Conservation (phyloP, 2,113 vertebrate genomes). For the Garra rufa region DNA sequence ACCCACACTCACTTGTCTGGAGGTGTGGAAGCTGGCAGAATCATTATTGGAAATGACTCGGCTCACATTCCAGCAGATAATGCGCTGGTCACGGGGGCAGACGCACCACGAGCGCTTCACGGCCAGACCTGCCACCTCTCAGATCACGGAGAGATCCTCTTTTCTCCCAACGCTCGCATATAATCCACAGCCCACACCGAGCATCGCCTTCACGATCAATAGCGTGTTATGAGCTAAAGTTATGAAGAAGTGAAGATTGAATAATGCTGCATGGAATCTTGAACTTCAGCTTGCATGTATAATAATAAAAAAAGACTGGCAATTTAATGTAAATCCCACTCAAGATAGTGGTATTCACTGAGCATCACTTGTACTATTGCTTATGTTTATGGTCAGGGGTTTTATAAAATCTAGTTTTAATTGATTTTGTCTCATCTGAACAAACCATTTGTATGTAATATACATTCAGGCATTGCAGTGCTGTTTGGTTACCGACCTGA, state of each 20-base stretch:
- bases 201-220: background rate
- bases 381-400: too few species aligned
- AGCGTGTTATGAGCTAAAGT: background rate
- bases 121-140: constrained; percentile 29
- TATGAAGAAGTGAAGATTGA: background rate
- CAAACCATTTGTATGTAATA: background rate
- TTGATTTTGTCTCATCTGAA: background rate
- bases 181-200: background rate
- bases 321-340: background rate
- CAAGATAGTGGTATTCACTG: background rate
- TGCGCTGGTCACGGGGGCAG: constrained; percentile 68
- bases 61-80: constrained; percentile 74
- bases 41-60: constrained; percentile 76
- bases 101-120: constrained; percentile 54
- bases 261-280: background rate
- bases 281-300: background rate
- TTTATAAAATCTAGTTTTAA: background rate
- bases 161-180: constrained; percentile 46
- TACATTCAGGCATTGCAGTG: background rate
- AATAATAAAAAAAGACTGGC: background rate
- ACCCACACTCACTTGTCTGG: constrained; percentile 76
- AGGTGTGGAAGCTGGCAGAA: constrained; percentile 70
- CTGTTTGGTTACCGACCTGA: background rate
- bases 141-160: constrained; percentile 46
- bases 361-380: background rate